Percentiles rank a stretch among this genome's conserved stretches.
These are phyloP conservation scores for Heteromormyrus szaboi DNA, from an alignment of 2,797 vertebrate genomes.

Conservation along the genomic window DNA sequence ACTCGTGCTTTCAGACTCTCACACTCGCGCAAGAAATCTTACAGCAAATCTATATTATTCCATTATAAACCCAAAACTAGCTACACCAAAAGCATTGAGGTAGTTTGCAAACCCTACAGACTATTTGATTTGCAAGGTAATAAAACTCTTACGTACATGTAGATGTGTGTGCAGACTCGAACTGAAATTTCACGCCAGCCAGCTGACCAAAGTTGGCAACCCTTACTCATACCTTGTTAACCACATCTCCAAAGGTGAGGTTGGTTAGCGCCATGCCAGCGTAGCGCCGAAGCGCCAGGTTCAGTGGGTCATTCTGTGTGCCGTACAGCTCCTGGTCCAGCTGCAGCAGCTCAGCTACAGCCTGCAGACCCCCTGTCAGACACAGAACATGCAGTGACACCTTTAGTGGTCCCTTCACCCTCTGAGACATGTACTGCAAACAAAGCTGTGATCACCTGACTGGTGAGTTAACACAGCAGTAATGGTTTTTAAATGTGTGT, in stretches of 20 bases:
- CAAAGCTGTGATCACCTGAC: not conserved
- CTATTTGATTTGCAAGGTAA: not conserved
- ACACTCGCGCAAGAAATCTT: not conserved
- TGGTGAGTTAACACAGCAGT: not conserved
- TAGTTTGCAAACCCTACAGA: not conserved
- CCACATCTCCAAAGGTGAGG: slow-evolving; percentile 91
- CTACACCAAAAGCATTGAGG: not conserved
- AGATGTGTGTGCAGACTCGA: not conserved
- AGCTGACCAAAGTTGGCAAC: not conserved
- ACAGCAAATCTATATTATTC: not conserved
- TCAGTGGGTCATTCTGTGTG: slow-evolving; percentile 82
- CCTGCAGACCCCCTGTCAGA: slow-evolving; percentile 79
- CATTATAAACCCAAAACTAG: not conserved
- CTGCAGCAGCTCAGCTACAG: slow-evolving; percentile 84
- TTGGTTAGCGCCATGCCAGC: slow-evolving; percentile 94
- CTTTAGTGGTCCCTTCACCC: not conserved
- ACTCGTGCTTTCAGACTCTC: not conserved
- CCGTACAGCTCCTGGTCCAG: slow-evolving; percentile 87
- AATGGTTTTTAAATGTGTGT: not conserved
- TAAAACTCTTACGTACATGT: not conserved
- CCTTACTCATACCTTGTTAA: slow-evolving; percentile 76
- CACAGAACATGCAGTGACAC: not conserved
- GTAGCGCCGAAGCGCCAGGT: slow-evolving; percentile 84
- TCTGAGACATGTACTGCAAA: not conserved
- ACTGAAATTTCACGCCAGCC: not conserved